Evolutionary conservation across 1,140 invertebrate genomes (phyloP), one percentile per base, ranked within the genome.

Genomic region (Rhyacophila brunnea): DNA sequence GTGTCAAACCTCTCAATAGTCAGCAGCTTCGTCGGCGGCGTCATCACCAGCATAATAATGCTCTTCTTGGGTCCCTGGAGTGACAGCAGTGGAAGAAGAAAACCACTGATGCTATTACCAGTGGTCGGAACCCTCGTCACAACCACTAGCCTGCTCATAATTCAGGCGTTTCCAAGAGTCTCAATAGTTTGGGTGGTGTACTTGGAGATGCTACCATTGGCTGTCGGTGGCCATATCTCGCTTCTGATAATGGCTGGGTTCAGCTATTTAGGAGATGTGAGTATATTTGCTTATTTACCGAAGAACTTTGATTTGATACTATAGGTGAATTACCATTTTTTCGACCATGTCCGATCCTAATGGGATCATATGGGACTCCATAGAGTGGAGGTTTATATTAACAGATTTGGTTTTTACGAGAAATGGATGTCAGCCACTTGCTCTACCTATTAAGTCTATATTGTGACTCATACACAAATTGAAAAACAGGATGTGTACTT

Each of bases 41-140:
- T 77, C 0, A 70, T 77, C 13, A 67, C 73, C 1, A 73, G 73
- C 0, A 45, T 74, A 0, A 67, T 79, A 0, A 64, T 79, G 3
- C 44, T 78, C 1, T 79, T 79, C 44, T 67, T 75, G 5, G 77
- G 74, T 1, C 77, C 77, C 1, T 79, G 75, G 77, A 79, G 77
- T 50, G 77, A 79, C 59, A 75, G 70, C 62, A 78, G 77, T 65
- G 75, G 77, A 1, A 62, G 75, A 19, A 67, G 77, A 52, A 79
- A 78, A 38, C 77, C 77, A 1, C 56, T 77, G n/a, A 70, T 79
- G 6, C 68, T 79, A 14, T 48, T 78, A 48, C 71, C 77, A 1
- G 53, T 79, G 17, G 49, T 71, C 0, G 75, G 75, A 1, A 79
- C 77, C 75, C 69, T 70, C 36, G 62, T 74, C 1, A 75, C 74